Conservation (phyloP, 37 sponge, comb jelly and placozoan genomes). For the Theonella swinhoei region DNA sequence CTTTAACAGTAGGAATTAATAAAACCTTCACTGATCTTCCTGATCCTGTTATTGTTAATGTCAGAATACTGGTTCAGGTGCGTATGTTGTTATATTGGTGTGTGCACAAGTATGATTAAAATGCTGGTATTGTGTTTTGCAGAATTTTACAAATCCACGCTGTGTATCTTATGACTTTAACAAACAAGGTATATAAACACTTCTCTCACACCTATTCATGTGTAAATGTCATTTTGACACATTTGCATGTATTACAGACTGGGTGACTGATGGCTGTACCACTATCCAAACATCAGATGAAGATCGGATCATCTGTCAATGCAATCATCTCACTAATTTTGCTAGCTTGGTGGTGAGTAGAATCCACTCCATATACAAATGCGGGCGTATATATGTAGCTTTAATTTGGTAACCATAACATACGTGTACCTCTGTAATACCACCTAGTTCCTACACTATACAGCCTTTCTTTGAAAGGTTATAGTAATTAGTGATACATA, state of each 20-base stretch:
- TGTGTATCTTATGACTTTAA: conserved; percentile 17
- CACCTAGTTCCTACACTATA: too few relatives aligned
- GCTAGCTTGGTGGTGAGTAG: conserved; percentile 41
- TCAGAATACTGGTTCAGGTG: background rate
- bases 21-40: background rate
- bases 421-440: too few relatives aligned
- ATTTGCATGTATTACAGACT: conserved; percentile 15
- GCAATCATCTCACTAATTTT: conserved; percentile 54
- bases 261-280: conserved; percentile 43
- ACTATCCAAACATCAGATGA: background rate
- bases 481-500: too few relatives aligned
- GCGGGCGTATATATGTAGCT: too few relatives aligned
- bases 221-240: background rate
- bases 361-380: too few relatives aligned
- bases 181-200: background rate
- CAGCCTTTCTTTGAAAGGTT: too few relatives aligned
- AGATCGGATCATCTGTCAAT: conserved; percentile 10
- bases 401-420: too few relatives aligned
- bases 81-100: too few relatives aligned
- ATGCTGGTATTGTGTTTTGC: too few relatives aligned
- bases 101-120: too few relatives aligned
- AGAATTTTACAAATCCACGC: background rate
- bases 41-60: background rate
- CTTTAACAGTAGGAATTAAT: background rate
- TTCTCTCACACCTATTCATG: background rate